Evolutionary conservation across 2,888 invertebrate species (phyloP), one percentile per base, ranked within the genome.

Genomic region (Pyrocoelia pectoralis): DNA sequence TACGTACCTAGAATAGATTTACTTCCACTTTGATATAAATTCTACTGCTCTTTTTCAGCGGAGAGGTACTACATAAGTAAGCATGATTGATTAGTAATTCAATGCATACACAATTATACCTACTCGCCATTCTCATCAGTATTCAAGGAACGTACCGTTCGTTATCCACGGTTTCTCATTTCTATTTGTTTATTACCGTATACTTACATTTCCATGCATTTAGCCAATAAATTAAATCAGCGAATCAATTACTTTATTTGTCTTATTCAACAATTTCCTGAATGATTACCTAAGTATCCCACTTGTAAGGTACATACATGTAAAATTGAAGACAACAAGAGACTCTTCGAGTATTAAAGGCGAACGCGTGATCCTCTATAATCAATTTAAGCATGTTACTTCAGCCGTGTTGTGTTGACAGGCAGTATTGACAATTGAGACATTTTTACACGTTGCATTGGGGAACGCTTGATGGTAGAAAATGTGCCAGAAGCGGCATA

Each of bases 371-470:
- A 43, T 43, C 13, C 41, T 15, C 8, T 13, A 5, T 48, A 56
- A 56, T 49, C 49, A 56, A 49, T 56, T 56, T 56, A 56, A 38
- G 13, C 29, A 10, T 19, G 19, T 56, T 49, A 48, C 17, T 29
- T 49, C 33, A 13, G 49, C 33, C 8, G 40, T 12, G 29, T 33
- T 33, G 38, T 48, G 38, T 56, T 56, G 48, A 49, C 56, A 56
- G 15, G 29, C 18, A 13, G 9, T 49, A 56, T 56, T 56, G 56
- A 56, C 56, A 56, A 56, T 49, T 33, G 46, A 17, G 24, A 33
- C 56, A 48, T 33, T 56, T 56, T 49, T 46, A 38, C 48, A 49
- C 19, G 33, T 46, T 17, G 14, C 56, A 17, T 9, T n/a, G n/a
- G 46, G 46, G 28, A 53, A 46, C 46, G 29, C 41, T 55, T 5